Percentiles rank a stretch among this genome's conserved stretches.
Evolutionary conservation across 2,113 vertebrate genomes (phyloP).

Genomic region (Ceyx melanurus): DNA sequence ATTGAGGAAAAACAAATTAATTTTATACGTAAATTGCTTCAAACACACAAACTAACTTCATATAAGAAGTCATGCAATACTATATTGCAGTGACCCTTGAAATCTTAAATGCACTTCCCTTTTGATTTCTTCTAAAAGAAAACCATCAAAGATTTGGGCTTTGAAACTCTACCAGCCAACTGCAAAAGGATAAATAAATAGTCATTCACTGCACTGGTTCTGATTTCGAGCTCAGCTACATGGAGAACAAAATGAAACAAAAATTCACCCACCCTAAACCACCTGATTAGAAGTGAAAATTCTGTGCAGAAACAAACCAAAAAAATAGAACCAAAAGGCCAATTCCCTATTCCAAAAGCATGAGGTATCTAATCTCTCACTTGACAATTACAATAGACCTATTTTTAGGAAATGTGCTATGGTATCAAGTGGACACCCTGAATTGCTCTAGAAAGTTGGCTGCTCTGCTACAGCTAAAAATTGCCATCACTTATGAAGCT

Average conservation of each 20-base stretch:
- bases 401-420: conserved; percentile 32
- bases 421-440: background rate
- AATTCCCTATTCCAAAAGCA: background rate
- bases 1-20: background rate
- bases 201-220: background rate
- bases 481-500: background rate
- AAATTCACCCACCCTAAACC: background rate
- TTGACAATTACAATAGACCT: conserved; percentile 15
- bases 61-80: background rate
- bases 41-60: background rate
- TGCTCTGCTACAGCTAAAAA: conserved; percentile 20
- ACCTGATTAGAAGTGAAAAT: background rate
- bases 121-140: background rate
- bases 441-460: conserved; percentile 20
- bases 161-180: background rate
- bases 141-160: background rate
- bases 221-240: background rate
- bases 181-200: background rate
- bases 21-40: background rate
- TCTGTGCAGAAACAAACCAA: no score
- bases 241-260: fast-evolving
- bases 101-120: background rate
- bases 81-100: background rate
- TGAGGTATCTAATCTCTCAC: background rate
- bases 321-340: background rate